Base-by-base conservation (phyloP, 64 coral and sea anemone species). In the Platygyra sinensis region DNA sequence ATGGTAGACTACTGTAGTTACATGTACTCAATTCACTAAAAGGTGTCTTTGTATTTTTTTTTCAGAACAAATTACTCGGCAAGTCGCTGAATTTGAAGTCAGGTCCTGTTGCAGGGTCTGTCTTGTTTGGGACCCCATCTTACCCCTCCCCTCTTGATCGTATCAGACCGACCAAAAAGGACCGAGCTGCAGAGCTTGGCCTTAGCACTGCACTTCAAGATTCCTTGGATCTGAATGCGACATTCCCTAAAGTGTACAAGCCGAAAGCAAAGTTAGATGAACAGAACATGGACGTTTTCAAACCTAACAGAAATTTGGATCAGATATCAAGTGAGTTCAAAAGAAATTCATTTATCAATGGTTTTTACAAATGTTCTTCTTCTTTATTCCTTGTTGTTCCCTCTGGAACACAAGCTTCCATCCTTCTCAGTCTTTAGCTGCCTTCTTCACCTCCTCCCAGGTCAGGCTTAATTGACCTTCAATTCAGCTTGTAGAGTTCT, bases 81-180 rank as follows among this genome's bases (percentile, higher is more conserved):
- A 80, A 87, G 24, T 91, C 93, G 24, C 61, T 91, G 63, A 60
- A 46, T 75, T 20, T 75, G 86, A 93, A 82, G 67, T 88, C 72
- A n/a, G 81, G 91, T 24, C 86, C 82, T 30, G 57, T 78, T 30
- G 86, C 86, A 11, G 88, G 77, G 72, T 74, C 42, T 19, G 80
- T 78, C 67, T 39, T 82, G 30, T 95, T 98, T 93, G 96, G 96
- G 10, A 90, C 87, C 12, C 90, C 96, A 62, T 89, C 90, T 19
- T 94, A 95, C 83, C 96, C 96, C 5, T 98, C 96, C 19, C 96
- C 96, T 1, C 29, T 98, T 16, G 96, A 95, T 73, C 90, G 93
- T 24, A 98, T 98, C 33, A 88, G 96, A 5, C 65, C 89, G 25
- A 84, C 87, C 14, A 87, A 87, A 51, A 78, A 59, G 15, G 82